These are phyloP conservation scores for Zaprionus inermis DNA, from an alignment of 1,140 invertebrate genomes.

Conservation along the genomic window DNA sequence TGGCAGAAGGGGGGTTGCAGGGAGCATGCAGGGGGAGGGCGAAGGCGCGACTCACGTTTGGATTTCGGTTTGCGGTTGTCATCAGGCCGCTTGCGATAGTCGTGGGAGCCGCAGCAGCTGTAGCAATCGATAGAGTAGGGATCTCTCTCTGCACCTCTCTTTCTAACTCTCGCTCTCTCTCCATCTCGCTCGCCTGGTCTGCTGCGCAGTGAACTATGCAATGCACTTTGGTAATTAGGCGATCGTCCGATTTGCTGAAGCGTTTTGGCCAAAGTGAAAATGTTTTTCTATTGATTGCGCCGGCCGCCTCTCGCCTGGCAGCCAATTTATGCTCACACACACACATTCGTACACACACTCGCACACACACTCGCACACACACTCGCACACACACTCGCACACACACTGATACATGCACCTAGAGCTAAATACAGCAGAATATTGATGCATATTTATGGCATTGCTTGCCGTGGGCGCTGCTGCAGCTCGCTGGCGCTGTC, in stretches of 20 bases:
- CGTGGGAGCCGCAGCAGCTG: slow-evolving; percentile 43
- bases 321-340: slow-evolving; percentile 49
- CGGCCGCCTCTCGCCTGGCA: slow-evolving; percentile 32
- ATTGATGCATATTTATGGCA: slow-evolving; percentile 50
- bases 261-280: slow-evolving; percentile 21
- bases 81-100: slow-evolving; percentile 15
- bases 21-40: background rate
- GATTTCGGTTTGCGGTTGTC: slow-evolving; percentile 32
- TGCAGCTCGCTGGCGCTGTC: background rate
- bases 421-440: background rate
- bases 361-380: background rate
- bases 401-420: background rate
- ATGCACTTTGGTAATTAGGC: slow-evolving; percentile 59
- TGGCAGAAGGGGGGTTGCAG: background rate
- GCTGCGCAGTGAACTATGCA: slow-evolving; percentile 23
- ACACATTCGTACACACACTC: no score
- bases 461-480: slow-evolving; percentile 16
- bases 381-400: background rate
- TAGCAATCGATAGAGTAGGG: background rate
- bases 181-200: background rate
- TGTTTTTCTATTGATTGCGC: slow-evolving; percentile 51
- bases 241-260: slow-evolving; percentile 36
- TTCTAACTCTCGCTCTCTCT: background rate
- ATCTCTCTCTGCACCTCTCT: background rate
- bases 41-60: slow-evolving; percentile 13